Base-by-base conservation (phyloP, 2,113 vertebrate genomes). In the Mola mola region DNA sequence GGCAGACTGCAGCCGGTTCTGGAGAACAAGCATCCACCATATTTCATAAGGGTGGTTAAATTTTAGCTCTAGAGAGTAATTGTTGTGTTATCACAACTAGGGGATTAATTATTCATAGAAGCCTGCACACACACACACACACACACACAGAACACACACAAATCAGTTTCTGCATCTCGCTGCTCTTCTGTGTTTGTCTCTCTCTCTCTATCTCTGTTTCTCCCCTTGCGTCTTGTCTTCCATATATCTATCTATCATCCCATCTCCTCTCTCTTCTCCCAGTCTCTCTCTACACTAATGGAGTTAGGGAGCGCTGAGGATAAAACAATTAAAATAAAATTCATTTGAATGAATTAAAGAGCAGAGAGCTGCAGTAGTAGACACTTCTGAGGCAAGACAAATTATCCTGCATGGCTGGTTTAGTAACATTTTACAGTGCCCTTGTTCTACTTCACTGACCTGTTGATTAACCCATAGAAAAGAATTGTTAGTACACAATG, bases 271-370 rank as follows among this genome's bases (percentile, higher is more conserved):
- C 24, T 16, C 48, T 65, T 6, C 48, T 43, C 43, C 38, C 49
- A 25, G 50, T 42, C 50, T 31, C 51, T 67, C 59, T 66, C 63
- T 64, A 62, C 53, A 41, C 78, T 85, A 86, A 87, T 86, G 68
- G 77, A 81, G 83, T 86, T 79, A 70, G 76, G 64, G 82, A 83
- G 72, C 69, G 47, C 66, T 8, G 34, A 75, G 75, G 77, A 86
- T 83, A 52, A 86, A 88, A 85, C 82, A 86, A 86, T 84, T 81
- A 88, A 84, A 88, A 71, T 60, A 44, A 88, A 84, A 84, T 79
- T 81, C 66, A 86, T 81, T 86, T 81, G 77, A 81, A 85, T 83
- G 79, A 84, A 85, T 88, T 83, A 81, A 86, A 78, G 84, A 73
- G 72, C 55, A 61, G 68, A 59, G 59, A 79, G 66, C 79, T 53